Conservation (phyloP, 2,797 vertebrate species). For the Mus spretus region DNA sequence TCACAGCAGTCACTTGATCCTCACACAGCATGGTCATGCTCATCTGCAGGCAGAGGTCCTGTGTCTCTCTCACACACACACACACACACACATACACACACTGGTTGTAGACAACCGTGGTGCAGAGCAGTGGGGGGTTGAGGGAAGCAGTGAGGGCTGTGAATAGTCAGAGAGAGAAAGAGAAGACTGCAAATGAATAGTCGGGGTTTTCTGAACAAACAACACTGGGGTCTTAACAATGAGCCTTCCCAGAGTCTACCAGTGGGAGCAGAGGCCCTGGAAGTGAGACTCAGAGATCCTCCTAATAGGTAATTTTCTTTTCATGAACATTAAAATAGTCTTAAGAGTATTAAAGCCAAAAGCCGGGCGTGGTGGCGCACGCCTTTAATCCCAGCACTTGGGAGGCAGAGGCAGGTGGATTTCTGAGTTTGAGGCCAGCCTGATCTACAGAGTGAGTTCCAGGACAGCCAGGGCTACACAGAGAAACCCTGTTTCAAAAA, state of each 20-base stretch:
- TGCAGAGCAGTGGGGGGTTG: too few relatives aligned
- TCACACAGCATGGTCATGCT: neutral
- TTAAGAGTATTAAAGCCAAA: conserved; percentile 50
- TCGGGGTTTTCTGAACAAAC: neutral
- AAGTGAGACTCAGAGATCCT: neutral
- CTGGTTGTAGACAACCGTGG: accelerated
- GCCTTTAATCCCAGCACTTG: too few relatives aligned
- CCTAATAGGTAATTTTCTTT: conserved; percentile 36
- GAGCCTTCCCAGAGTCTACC: neutral
- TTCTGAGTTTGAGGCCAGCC: too few relatives aligned
- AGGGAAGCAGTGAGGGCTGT: accelerated
- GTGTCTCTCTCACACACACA: neutral
- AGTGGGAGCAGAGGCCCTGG: neutral
- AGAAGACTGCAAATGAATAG: neutral
- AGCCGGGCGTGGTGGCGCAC: too few relatives aligned
- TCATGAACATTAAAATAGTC: conserved; percentile 46
- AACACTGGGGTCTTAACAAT: neutral
- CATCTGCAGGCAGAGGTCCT: too few relatives aligned
- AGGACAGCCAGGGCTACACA: too few relatives aligned
- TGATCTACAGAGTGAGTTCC: too few relatives aligned
- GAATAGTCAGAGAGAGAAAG: neutral
- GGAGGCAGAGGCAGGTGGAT: too few relatives aligned
- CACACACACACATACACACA: neutral
- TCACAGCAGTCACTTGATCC: neutral
- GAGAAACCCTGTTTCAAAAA: too few relatives aligned